Evolutionary conservation across 2,888 invertebrate species (phyloP).

Genomic region (Atrina japonica): DNA sequence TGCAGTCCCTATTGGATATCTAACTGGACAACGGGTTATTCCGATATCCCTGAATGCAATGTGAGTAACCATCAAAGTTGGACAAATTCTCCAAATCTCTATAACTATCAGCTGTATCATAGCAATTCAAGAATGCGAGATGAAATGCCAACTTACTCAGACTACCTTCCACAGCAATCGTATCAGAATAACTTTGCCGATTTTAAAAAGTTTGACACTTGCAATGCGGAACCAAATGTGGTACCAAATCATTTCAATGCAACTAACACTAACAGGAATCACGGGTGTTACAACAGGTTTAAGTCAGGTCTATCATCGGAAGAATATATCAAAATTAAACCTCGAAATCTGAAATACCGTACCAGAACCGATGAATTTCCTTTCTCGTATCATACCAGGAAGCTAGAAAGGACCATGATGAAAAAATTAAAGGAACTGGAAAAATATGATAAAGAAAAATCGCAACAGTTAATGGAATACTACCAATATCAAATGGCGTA

Average conservation of each 20-base stretch:
- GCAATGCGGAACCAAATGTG: neutral
- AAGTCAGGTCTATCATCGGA: conserved; percentile 2
- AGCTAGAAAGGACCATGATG: conserved; percentile 42
- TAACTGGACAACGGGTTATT: neutral
- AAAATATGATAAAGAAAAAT: conserved; percentile 31
- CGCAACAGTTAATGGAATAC: conserved; percentile 39
- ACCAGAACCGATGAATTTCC: conserved; percentile 28
- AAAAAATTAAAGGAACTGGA: conserved; percentile 41
- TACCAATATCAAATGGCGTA: conserved; percentile 39
- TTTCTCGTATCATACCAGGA: conserved; percentile 35
- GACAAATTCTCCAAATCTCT: neutral
- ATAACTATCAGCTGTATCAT: conserved; percentile 5
- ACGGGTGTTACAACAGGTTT: conserved; percentile 1
- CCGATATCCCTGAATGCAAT: neutral
- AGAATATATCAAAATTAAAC: neutral
- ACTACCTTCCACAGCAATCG: conserved; percentile 5
- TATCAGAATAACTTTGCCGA: neutral
- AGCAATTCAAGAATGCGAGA: neutral
- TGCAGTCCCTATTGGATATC: conserved; percentile 11
- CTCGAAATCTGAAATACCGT: conserved; percentile 20
- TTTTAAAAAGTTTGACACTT: too few relatives aligned
- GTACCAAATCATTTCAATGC: conserved; percentile 8
- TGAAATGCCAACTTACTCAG: neutral
- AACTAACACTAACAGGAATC: neutral
- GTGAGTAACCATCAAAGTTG: neutral